Conservation (phyloP, 2,113 vertebrate species). For the Chionodraco myersi region DNA sequence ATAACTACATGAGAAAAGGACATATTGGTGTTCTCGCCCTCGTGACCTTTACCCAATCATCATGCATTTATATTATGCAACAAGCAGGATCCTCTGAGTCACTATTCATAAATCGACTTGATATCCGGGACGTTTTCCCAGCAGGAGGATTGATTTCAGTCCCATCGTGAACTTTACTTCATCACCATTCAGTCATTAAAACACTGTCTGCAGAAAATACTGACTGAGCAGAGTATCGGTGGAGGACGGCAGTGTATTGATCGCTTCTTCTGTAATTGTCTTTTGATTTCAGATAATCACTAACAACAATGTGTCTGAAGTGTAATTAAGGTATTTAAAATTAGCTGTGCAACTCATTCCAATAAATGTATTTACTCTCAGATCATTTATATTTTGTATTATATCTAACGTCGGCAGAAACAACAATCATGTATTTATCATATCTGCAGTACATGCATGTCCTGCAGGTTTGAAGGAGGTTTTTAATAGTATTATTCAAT, state of each 20-base stretch:
- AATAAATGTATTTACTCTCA: too few relatives aligned
- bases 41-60: background rate
- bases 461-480: too few relatives aligned
- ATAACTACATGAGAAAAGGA: background rate
- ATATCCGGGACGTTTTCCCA: background rate
- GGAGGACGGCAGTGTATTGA: background rate
- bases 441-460: too few relatives aligned
- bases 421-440: too few relatives aligned
- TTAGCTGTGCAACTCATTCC: too few relatives aligned
- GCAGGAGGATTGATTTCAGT: background rate
- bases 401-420: too few relatives aligned
- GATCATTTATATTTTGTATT: too few relatives aligned
- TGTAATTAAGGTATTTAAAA: background rate
- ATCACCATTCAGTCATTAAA: conserved; percentile 7
- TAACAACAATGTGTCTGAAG: background rate
- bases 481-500: background rate
- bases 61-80: background rate
- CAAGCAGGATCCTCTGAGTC: background rate
- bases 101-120: background rate
- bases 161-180: background rate
- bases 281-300: conserved; percentile 22
- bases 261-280: background rate
- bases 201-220: background rate
- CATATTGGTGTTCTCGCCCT: background rate
- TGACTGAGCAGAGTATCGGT: background rate